Evolutionary conservation across 2,888 invertebrate species (phyloP).

Genomic region (Gastracanthus pulcherrimus): DNA sequence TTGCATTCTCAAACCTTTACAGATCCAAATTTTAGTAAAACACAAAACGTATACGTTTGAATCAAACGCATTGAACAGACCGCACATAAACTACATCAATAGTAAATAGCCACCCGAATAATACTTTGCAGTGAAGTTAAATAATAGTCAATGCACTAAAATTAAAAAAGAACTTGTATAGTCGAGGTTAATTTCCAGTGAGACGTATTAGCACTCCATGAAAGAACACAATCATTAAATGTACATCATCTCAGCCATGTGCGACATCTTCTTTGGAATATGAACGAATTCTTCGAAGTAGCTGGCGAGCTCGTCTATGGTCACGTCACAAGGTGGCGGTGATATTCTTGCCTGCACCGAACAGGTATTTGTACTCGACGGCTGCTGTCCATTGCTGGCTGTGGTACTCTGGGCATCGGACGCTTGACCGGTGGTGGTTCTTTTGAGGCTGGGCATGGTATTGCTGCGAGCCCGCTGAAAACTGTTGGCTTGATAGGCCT

Average conservation of each 20-base stretch:
- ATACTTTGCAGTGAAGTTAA: slow-evolving; percentile 27
- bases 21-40: slow-evolving; percentile 10
- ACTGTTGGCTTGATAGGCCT: slow-evolving; percentile 68
- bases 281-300: slow-evolving; percentile 97
- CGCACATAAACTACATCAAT: slow-evolving; percentile 8
- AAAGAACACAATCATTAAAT: slow-evolving; percentile 81
- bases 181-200: not conserved
- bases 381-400: slow-evolving; percentile 59
- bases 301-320: slow-evolving; percentile 95
- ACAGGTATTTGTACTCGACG: slow-evolving; percentile 79
- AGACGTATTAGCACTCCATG: slow-evolving; percentile 36
- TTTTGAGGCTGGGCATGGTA: slow-evolving; percentile 74
- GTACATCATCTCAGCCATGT: slow-evolving; percentile 99
- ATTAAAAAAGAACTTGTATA: slow-evolving; percentile 55
- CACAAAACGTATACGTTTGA: slow-evolving; percentile 6
- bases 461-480: slow-evolving; percentile 74
- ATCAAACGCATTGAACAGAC: not conserved
- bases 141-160: slow-evolving; percentile 36
- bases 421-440: slow-evolving; percentile 55
- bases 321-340: slow-evolving; percentile 89
- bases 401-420: slow-evolving; percentile 47
- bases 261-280: slow-evolving; percentile 98
- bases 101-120: slow-evolving; percentile 26
- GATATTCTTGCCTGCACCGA: slow-evolving; percentile 88
- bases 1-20: not conserved